Percentiles rank a stretch among this genome's conserved stretches.
These are phyloP conservation scores for Poeciliopsis presidionis DNA, from an alignment of 2,797 vertebrate genomes.

Conservation along the genomic window DNA sequence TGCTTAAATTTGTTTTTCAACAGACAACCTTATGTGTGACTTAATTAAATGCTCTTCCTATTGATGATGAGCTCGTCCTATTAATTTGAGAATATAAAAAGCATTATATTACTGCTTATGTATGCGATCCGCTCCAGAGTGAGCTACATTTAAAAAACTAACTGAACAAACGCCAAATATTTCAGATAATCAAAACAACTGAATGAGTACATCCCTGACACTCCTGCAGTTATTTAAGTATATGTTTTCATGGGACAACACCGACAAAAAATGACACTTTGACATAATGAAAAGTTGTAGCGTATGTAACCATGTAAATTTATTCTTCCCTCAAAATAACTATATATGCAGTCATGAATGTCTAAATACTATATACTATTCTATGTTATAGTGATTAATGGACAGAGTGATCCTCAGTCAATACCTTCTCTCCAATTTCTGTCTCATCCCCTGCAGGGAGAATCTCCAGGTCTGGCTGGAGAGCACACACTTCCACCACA, in stretches of 20 bases:
- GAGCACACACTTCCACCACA: conserved; percentile 90
- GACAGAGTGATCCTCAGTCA: neutral
- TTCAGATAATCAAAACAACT: no score
- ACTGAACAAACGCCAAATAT: neutral
- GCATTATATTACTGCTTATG: neutral
- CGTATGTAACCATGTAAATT: no score
- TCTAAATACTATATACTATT: neutral
- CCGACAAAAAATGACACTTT: no score
- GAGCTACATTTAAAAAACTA: neutral
- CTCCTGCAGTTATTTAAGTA: no score
- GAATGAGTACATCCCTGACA: neutral
- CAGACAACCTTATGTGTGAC: neutral
- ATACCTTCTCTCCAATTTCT: conserved; percentile 97
- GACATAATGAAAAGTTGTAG: no score
- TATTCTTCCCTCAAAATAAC: no score
- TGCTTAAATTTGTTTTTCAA: neutral
- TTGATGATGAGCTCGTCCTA: neutral
- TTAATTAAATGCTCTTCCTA: neutral
- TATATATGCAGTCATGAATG: no score
- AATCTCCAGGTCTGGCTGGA: conserved; percentile 90
- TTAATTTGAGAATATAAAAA: no score
- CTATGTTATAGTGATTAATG: neutral
- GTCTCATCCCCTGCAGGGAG: conserved; percentile 91
- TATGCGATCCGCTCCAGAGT: neutral
- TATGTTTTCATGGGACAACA: no score